Conservation (phyloP, 1,140 invertebrate species). For the Lanistes nyassanus region DNA sequence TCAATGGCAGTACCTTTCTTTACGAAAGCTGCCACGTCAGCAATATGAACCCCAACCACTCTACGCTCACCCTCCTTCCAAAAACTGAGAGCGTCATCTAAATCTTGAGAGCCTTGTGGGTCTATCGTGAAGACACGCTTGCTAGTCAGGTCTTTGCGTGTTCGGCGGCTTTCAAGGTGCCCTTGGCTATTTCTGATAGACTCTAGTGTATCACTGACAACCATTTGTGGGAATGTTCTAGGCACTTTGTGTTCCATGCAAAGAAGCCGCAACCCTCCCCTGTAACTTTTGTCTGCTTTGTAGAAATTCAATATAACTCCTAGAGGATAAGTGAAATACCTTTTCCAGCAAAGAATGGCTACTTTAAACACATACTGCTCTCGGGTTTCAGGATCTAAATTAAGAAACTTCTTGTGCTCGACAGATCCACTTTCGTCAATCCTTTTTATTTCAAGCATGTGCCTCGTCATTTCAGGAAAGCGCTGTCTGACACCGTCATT, state of each 20-base stretch:
- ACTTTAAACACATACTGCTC: constrained; percentile 44
- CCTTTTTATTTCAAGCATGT: constrained; percentile 30
- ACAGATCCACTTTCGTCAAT: constrained; percentile 26
- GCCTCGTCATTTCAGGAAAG: constrained; percentile 1
- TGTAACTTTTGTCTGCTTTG: constrained; percentile 20
- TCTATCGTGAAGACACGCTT: constrained; percentile 92
- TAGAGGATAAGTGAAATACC: constrained; percentile 34
- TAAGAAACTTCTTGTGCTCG: constrained; percentile 25
- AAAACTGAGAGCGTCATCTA: constrained; percentile 94
- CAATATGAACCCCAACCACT: constrained; percentile 60
- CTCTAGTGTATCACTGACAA: background rate
- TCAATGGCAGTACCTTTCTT: constrained; percentile 49
- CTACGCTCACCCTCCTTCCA: constrained; percentile 29
- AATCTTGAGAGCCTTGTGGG: constrained; percentile 96
- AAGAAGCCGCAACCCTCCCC: constrained; percentile 33
- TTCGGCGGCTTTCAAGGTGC: background rate
- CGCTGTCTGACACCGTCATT: constrained; percentile 25
- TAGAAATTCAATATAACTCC: constrained; percentile 39
- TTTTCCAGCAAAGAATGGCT: constrained; percentile 36
- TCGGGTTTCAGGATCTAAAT: constrained; percentile 27
- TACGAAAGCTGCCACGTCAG: constrained; percentile 61
- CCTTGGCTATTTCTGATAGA: background rate
- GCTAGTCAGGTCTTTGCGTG: constrained; percentile 71
- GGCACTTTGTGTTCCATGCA: constrained; percentile 36
- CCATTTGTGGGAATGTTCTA: constrained; percentile 11